Evolutionary conservation across 2,888 invertebrate species (phyloP), one percentile per base, ranked within the genome.

Genomic region (Thereva unica): DNA sequence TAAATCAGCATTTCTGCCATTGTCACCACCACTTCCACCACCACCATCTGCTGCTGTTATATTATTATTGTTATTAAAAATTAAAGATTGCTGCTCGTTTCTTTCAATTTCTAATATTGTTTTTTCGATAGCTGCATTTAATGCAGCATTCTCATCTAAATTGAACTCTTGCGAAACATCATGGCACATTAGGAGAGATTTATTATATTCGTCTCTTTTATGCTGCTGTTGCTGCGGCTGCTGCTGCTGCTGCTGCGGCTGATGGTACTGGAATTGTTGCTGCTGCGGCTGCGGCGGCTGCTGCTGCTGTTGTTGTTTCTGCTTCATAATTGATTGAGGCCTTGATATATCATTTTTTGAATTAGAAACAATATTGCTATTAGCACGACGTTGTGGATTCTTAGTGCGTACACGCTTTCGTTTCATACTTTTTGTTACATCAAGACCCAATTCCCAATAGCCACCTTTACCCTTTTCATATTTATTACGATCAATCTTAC

Each of bases 381-480:
- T 47, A 41, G 45, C n/a, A 4, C 9, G 8, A 8, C 38, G 8
- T 1, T 67, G 63, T 4, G 72, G 52, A 56, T 76, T 77, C 0
- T 77, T 73, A 70, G 79, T 79, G 3, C 80, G 75, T 38, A 80
- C 76, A 7, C 80, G 76, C 61, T 80, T 81, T 10, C 76, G 76
- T 64, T 80, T 77, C 50, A 77, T 78, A 40, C 38, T 49, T 72
- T 81, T 80, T 35, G 76, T 77, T 2, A 75, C 75, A 72, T 80
- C 80, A 2, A 81, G 76, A 0, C 79, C 78, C 10, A 81, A 69
- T 57, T 81, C 80, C 80, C 80, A 81, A 49, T 80, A 81, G 9
- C 80, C 80, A 2, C 80, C 80, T 69, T 81, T 81, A 0, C 81
- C 80, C 41, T 78, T 81, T 59, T 81, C 80, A 57, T 77, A 77